A percentile compares a stretch with the other conserved stretches of the same genome.
phyloP scores from a whole-genome alignment of 2,113 vertebrate species.

The Penelope pileata region DNA sequence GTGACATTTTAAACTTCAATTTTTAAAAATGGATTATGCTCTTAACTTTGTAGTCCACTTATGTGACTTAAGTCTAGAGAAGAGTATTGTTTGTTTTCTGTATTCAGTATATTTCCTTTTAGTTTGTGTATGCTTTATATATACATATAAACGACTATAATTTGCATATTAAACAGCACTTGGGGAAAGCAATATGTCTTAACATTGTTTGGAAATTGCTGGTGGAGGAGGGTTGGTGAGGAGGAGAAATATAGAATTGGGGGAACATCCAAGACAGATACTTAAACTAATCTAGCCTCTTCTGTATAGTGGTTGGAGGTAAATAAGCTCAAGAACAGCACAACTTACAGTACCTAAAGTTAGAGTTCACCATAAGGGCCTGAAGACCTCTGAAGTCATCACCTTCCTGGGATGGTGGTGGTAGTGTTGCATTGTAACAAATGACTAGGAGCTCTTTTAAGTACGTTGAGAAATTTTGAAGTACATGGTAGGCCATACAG shows the following conservation, averaged over 20 bases:
- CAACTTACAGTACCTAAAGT: not conserved
- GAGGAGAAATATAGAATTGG: not conserved
- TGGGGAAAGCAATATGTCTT: not conserved
- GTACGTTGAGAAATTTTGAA: not conserved
- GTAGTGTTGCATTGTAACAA: not conserved
- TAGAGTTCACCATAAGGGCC: not conserved
- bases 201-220: not conserved
- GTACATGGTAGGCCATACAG: not conserved
- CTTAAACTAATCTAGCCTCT: not conserved
- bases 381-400: not conserved
- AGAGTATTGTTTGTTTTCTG: not conserved
- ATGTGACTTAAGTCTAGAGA: not conserved
- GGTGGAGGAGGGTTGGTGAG: too few species aligned
- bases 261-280: not conserved
- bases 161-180: not conserved
- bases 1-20: not conserved
- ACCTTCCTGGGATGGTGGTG: not conserved
- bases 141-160: not conserved
- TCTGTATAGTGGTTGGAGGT: not conserved
- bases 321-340: not conserved
- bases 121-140: not conserved
- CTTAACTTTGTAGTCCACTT: not conserved
- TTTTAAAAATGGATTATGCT: not conserved
- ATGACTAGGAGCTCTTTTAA: not conserved
- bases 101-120: not conserved